Evolutionary conservation across 2,797 vertebrate genomes (phyloP), one percentile per base, ranked within the genome.

Genomic region (Eptatretus atami): DNA sequence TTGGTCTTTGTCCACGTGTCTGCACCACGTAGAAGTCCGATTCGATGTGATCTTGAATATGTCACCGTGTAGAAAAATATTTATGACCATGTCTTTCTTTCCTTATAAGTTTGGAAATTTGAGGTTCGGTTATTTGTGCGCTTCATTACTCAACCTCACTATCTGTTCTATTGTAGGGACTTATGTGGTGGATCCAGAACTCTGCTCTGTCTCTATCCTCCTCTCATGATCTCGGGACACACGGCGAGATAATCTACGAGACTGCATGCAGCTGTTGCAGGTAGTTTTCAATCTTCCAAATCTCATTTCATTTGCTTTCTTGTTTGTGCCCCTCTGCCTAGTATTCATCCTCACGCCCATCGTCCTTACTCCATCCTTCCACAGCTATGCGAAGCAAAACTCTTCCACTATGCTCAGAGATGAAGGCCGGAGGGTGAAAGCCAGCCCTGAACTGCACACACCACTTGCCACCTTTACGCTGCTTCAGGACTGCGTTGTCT

Each of bases 101-200:
- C 31, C 31, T 44, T 44, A 3, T 44, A 44, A 5, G 31, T 44
- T 44, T 44, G 31, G 31, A 8, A 44, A 44, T 44, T 44, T 44
- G 31, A 44, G 31, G 31, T 44, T 44, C 4, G 4, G 31, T 44
- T 44, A 44, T 44, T 8, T 44, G 31, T n/a, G 31, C 3, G 6
- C 6, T 1, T 44, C 31, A 44, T 44, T 44, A 44, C 31, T 8
- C 31, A 44, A 44, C 31, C 31, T 44, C 31, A 44, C 31, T 44
- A 44, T 44, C 31, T 44, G 57, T 64, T 12, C 69, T 61, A 53
- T 57, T 57, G 15, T 64, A 99, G 92, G 81, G 92, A 99, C 80
- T 96, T 96, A 90, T 74, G 90, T 94, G 72, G 94, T 88, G 78
- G 92, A 99, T 76, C 88, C 86, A 68, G 92, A 79, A 86, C 85